phyloP scores from a whole-genome alignment of 2,113 vertebrate genomes.

The Brachyhypopomus occidentalis region DNA sequence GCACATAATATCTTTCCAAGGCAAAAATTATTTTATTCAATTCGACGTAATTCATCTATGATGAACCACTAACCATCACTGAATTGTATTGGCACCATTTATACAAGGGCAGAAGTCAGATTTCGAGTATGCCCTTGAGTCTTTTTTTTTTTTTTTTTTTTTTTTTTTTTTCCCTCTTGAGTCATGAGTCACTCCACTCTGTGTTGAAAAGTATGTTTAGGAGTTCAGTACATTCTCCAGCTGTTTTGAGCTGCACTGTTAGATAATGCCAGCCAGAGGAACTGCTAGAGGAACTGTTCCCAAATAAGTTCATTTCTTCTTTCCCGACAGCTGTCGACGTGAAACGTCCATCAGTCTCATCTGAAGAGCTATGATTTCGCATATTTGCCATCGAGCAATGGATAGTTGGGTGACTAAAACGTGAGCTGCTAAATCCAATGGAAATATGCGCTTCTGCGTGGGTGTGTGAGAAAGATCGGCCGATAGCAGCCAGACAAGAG shows the following conservation, averaged over 20 bases:
- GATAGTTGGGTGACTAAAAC: conserved; percentile 9
- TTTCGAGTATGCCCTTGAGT: not conserved
- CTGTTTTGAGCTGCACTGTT: not conserved
- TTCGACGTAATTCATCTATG: not conserved
- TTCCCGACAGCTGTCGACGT: not conserved
- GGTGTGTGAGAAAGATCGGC: not conserved
- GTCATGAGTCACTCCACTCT: not conserved
- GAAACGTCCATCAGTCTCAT: not conserved
- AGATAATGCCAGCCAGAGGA: not conserved
- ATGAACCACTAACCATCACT: not conserved
- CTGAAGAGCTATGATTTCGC: not conserved
- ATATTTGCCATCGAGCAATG: not conserved
- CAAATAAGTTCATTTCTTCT: not conserved
- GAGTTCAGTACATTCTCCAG: not conserved
- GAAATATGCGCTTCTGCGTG: not conserved
- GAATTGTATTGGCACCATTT: not conserved
- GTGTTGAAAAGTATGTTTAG: not conserved
- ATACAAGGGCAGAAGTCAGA: not conserved
- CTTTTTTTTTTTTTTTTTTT: not conserved
- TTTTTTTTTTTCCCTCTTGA: not conserved
- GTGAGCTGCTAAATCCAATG: not conserved
- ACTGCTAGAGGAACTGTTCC: not conserved
- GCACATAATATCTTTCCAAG: not conserved
- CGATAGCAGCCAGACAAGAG: not conserved
- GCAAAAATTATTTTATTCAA: not conserved